phyloP scores from a whole-genome alignment of 2,113 vertebrate genomes.

The Hydrochoerus hydrochaeris region DNA sequence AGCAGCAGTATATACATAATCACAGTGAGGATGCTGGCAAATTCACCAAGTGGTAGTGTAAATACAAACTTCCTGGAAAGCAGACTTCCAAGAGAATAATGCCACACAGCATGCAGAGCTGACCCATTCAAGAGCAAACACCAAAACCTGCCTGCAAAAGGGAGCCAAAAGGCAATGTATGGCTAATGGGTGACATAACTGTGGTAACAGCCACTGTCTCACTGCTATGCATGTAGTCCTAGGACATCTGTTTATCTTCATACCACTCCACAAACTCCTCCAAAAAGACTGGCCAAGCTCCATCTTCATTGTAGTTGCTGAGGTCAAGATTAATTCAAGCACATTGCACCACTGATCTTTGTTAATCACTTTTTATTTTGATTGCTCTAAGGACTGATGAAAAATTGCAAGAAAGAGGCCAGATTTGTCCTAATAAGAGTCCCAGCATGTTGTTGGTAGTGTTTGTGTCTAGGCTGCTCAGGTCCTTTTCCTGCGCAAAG shows the following conservation, averaged over 20 bases:
- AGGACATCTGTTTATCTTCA: no score
- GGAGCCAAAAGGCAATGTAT: conserved; percentile 89
- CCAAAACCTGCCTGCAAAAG: conserved; percentile 84
- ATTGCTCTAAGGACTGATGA: conserved; percentile 64
- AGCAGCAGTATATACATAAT: conserved; percentile 95
- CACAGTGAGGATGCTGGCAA: conserved; percentile 94
- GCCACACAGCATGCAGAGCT: conserved; percentile 86
- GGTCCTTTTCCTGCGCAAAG: conserved; percentile 99
- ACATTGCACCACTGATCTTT: conserved; percentile 99
- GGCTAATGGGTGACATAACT: conserved; percentile 88
- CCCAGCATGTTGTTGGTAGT: no score
- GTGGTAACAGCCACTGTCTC: conserved; percentile 86
- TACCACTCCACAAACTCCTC: no score
- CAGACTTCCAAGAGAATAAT: conserved; percentile 90
- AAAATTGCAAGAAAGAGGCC: no score
- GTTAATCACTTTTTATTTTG: conserved; percentile 99
- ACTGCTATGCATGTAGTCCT: conserved; percentile 62
- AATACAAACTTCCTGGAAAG: conserved; percentile 88
- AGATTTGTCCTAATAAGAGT: no score
- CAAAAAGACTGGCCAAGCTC: no score
- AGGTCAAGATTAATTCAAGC: conserved; percentile 99
- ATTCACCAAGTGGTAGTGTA: conserved; percentile 90
- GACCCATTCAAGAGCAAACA: conserved; percentile 83
- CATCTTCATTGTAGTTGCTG: conserved; percentile 86
- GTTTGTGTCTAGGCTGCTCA: conserved; percentile 87